Evolutionary conservation across 1,140 invertebrate species (phyloP), one percentile per base, ranked within the genome.

Genomic region (Drosophila dunni): DNA sequence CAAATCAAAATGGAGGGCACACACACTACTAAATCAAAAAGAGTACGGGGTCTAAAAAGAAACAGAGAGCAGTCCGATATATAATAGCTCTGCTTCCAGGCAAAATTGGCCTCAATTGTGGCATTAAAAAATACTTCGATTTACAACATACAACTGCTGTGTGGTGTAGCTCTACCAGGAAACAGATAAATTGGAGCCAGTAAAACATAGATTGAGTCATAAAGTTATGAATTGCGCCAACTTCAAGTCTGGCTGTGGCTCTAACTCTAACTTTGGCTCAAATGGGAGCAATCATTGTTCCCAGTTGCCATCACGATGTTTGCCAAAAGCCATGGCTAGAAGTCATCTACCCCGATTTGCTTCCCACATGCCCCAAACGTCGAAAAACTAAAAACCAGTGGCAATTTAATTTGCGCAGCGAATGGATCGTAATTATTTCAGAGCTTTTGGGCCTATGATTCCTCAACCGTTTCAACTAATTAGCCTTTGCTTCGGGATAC

Each of bases 121-220:
- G 54, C 64, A 73, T 46, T 58, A 53, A 57, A 46, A 64, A 42
- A 38, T 56, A n/a, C 54, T 53, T 46, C 36, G 33, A 40, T 67
- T 73, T 68, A 56, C 50, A 54, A 17, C 64, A 40, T 34, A 29
- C 42, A 20, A 56, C 17, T 56, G 66, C 75, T 69, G 38, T 79
- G 79, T 83, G 83, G 78, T 78, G 82, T 81, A 77, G 78, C 71
- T 29, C 24, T 62, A 70, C 61, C 64, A 88, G 82, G 75, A 88
- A 79, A 82, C 67, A 71, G 48, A 76, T 71, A 77, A 88, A 74
- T 70, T 70, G 53, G 24, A 56, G 58, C 24, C 44, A 63, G n/a
- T 58, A 33, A 29, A 77, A 66, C 70, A 78, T 62, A 62, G 81
- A 83, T 83, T 83, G 80, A 86, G 83, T 83, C 84, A 86, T 86